phyloP scores from a whole-genome alignment of 2,888 invertebrate species.

The Acrobasis suavella region DNA sequence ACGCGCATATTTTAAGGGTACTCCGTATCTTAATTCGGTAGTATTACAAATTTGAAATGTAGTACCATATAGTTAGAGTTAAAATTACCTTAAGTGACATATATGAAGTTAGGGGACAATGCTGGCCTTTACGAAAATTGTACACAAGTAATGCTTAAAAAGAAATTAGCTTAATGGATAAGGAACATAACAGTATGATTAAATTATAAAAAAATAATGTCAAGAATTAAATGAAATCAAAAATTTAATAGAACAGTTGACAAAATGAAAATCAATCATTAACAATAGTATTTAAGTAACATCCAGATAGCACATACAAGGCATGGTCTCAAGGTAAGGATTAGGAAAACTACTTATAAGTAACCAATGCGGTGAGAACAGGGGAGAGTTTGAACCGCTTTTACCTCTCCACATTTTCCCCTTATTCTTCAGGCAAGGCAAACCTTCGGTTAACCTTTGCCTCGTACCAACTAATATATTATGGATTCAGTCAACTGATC shows the following conservation, averaged over 20 bases:
- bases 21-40: constrained; percentile 46
- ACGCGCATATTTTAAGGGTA: neutral
- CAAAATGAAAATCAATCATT: neutral
- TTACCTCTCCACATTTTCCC: too few species aligned
- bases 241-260: neutral
- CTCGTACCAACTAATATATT: neutral
- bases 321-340: too few species aligned
- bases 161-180: constrained; percentile 26
- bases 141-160: constrained; percentile 14
- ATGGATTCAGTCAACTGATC: neutral
- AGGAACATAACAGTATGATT: constrained; percentile 29
- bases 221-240: constrained; percentile 1
- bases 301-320: too few species aligned
- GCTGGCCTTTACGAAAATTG: constrained; percentile 53
- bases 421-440: neutral
- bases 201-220: constrained; percentile 20
- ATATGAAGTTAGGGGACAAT: constrained; percentile 49
- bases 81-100: constrained; percentile 49
- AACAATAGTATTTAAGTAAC: too few species aligned
- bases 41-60: constrained; percentile 46
- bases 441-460: neutral
- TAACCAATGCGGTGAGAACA: too few species aligned
- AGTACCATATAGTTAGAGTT: constrained; percentile 39
- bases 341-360: too few species aligned
- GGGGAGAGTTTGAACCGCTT: too few species aligned